These are phyloP conservation scores for Drosophila pegasa DNA, from an alignment of 2,888 invertebrate species.

Conservation along the genomic window DNA sequence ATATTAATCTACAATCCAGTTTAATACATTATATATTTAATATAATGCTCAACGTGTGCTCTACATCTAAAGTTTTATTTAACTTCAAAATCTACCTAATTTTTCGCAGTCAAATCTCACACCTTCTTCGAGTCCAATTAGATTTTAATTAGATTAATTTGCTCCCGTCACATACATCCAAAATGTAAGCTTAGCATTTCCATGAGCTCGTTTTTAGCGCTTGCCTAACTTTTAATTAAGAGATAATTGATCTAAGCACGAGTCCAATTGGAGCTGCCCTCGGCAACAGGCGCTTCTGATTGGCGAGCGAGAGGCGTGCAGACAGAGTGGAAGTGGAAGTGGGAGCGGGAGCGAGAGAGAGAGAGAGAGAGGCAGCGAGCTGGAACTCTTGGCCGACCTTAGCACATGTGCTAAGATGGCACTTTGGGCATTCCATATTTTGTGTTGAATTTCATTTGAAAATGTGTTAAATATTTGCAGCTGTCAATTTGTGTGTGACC, in stretches of 20 bases:
- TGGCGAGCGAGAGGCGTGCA: neutral
- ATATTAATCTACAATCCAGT: too few relatives aligned
- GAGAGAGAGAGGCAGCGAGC: neutral
- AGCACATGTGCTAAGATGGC: conserved; percentile 41
- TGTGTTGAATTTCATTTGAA: conserved; percentile 47
- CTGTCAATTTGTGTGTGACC: conserved; percentile 51
- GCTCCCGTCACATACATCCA: neutral
- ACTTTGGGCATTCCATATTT: conserved; percentile 31
- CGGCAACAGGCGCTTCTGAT: neutral
- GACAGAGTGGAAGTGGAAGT: too few relatives aligned
- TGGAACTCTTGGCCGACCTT: conserved; percentile 31
- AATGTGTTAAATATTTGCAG: conserved; percentile 69
- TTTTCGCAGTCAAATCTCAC: neutral
- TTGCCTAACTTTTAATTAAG: conserved; percentile 29
- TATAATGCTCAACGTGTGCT: too few relatives aligned
- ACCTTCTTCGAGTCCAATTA: neutral
- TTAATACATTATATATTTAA: too few relatives aligned
- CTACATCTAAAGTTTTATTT: neutral
- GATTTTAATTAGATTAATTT: neutral
- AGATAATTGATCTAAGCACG: conserved; percentile 37
- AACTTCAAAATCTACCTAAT: neutral
- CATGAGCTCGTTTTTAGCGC: conserved; percentile 13
- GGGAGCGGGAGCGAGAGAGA: too few relatives aligned
- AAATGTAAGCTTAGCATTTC: conserved; percentile 3
- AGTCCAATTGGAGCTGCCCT: conserved; percentile 25